A percentile compares a stretch with the other conserved stretches of the same genome.
Conservation (phyloP, 2,797 vertebrate genomes). For the Enteromius argenteus region DNA sequence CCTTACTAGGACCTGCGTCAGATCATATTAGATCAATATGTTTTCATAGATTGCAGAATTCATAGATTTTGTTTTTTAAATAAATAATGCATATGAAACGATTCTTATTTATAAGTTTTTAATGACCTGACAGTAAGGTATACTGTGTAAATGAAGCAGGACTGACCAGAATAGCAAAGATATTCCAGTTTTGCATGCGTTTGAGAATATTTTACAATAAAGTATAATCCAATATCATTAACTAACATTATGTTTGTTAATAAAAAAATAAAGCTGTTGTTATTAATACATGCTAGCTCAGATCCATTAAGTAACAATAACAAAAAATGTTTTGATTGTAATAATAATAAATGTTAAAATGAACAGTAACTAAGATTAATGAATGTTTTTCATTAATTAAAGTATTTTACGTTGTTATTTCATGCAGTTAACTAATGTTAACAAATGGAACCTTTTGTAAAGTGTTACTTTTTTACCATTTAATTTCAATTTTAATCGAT, state of each 20-base stretch:
- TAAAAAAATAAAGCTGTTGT: background rate
- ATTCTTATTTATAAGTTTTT: background rate
- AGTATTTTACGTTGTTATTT: background rate
- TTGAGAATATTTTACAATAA: background rate
- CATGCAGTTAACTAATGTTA: conserved; percentile 1
- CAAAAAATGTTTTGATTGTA: background rate
- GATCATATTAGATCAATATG: background rate
- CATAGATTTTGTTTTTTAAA: background rate
- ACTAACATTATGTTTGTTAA: background rate
- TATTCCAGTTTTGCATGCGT: background rate
- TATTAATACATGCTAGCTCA: background rate
- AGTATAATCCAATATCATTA: background rate
- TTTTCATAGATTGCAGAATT: conserved; percentile 1
- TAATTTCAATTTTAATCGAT: background rate
- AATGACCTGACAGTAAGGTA: background rate
- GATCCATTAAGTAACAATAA: background rate
- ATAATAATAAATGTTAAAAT: background rate
- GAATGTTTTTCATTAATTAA: background rate
- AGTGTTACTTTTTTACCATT: background rate
- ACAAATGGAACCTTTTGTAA: background rate
- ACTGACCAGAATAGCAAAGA: background rate
- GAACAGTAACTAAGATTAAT: background rate
- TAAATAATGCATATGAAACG: background rate
- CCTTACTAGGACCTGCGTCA: background rate
- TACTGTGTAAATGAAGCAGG: background rate